A percentile compares a stretch with the other conserved stretches of the same genome.
phyloP scores from a whole-genome alignment of 2,113 vertebrate genomes.

The Spermophilus dauricus region DNA sequence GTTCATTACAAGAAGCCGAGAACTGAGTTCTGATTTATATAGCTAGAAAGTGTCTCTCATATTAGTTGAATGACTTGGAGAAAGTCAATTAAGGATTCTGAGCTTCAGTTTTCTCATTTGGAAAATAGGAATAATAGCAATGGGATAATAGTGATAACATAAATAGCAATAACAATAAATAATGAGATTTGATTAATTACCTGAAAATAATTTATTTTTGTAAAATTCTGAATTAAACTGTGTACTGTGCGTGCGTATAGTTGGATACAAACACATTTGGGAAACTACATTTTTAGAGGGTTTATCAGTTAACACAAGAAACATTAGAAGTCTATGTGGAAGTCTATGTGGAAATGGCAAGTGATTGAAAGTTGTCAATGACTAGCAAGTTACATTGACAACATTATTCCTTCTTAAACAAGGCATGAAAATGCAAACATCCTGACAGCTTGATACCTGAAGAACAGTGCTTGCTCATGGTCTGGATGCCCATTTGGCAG shows the following conservation, averaged over 20 bases:
- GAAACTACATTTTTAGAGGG: not conserved
- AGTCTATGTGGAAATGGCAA: not conserved
- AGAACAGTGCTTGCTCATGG: not conserved
- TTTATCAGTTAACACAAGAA: not conserved
- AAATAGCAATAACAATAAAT: not conserved
- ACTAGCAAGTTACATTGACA: not conserved
- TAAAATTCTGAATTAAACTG: not conserved
- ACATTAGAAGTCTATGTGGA: not conserved
- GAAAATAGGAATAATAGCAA: not conserved
- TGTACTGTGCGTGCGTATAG: not conserved
- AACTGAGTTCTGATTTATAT: not conserved
- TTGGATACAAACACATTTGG: not conserved
- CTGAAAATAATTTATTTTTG: not conserved
- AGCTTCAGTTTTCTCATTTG: slow-evolving; percentile 12
- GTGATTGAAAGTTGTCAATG: not conserved
- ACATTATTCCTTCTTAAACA: not conserved
- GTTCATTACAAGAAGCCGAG: not conserved
- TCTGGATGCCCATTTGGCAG: not conserved
- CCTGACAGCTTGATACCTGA: not conserved
- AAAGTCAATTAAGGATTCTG: not conserved
- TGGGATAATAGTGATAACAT: not conserved
- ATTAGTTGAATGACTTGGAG: not conserved
- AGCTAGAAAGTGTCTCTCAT: not conserved
- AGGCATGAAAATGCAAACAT: not conserved
- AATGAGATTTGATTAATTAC: not conserved